phyloP scores from a whole-genome alignment of 2,797 vertebrate genomes.

The Melanotaenia pygmaea region DNA sequence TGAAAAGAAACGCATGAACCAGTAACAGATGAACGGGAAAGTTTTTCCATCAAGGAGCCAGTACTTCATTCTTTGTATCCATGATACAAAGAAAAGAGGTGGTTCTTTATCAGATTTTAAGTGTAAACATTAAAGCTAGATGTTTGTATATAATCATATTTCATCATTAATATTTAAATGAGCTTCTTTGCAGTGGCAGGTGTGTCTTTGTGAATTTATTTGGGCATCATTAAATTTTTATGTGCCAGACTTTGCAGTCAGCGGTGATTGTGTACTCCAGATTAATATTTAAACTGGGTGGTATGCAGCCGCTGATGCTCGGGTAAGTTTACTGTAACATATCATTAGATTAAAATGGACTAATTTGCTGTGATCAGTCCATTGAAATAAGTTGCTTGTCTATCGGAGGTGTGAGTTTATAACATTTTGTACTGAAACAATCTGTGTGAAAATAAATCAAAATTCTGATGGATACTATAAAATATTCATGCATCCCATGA shows the following conservation, averaged over 20 bases:
- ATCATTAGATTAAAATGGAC: slow-evolving; percentile 31
- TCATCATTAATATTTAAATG: slow-evolving; percentile 50
- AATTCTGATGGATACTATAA: slow-evolving; percentile 31
- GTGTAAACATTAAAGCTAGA: slow-evolving; percentile 21
- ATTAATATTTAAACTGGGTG: slow-evolving; percentile 53
- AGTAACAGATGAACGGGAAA: neutral
- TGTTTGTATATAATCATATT: slow-evolving; percentile 38
- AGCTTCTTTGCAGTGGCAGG: slow-evolving; percentile 22
- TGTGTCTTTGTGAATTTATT: slow-evolving; percentile 40
- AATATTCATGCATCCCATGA: slow-evolving; percentile 18
- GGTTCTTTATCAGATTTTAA: slow-evolving; percentile 24
- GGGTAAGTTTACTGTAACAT: slow-evolving; percentile 15
- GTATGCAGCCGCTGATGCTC: slow-evolving; percentile 22
- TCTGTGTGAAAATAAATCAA: slow-evolving; percentile 27
- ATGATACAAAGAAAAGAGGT: slow-evolving; percentile 1
- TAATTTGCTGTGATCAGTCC: slow-evolving; percentile 12
- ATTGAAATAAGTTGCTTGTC: slow-evolving; percentile 18
- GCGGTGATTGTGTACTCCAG: slow-evolving; percentile 41
- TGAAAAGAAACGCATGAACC: slow-evolving; percentile 1
- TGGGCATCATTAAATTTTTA: slow-evolving; percentile 46
- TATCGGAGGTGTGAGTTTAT: slow-evolving; percentile 27
- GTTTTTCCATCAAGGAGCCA: neutral
- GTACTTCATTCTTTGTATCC: neutral
- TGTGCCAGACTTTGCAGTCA: slow-evolving; percentile 27
- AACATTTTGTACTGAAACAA: slow-evolving; percentile 5